A percentile compares a stretch with the other conserved stretches of the same genome.
These are phyloP conservation scores for Meiosimyza decipiens DNA, from an alignment of 2,888 invertebrate species.

Conservation along the genomic window DNA sequence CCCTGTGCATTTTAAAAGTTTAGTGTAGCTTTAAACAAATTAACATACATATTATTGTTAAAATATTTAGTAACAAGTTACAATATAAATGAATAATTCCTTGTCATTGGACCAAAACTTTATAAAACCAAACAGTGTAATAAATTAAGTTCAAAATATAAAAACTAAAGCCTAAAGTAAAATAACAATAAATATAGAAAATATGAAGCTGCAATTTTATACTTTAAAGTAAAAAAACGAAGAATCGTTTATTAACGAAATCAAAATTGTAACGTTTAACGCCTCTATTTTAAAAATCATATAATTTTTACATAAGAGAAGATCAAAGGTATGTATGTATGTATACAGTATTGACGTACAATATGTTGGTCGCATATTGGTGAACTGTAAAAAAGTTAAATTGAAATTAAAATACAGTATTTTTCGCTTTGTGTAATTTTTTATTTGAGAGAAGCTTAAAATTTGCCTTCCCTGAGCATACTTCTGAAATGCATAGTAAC, in stretches of 20 bases:
- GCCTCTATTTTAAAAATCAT: too few relatives aligned
- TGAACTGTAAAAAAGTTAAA: too few relatives aligned
- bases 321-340: too few relatives aligned
- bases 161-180: neutral
- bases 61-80: neutral
- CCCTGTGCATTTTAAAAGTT: neutral
- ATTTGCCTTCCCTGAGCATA: too few relatives aligned
- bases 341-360: too few relatives aligned
- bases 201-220: neutral
- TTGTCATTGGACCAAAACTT: slow-evolving; percentile 40
- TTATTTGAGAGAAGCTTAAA: too few relatives aligned
- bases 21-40: neutral
- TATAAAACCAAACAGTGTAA: slow-evolving; percentile 39
- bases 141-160: slow-evolving; percentile 26
- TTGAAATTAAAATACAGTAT: too few relatives aligned
- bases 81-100: slow-evolving; percentile 31
- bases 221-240: neutral
- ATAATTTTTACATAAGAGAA: too few relatives aligned
- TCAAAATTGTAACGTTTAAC: too few relatives aligned
- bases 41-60: neutral
- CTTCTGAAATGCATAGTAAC: too few relatives aligned
- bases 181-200: neutral
- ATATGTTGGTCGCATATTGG: too few relatives aligned
- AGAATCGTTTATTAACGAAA: neutral
- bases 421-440: too few relatives aligned